These are phyloP conservation scores for Apostichopus leukothele DNA, from an alignment of 53 echinoderm and acorn worm species.

Conservation along the genomic window DNA sequence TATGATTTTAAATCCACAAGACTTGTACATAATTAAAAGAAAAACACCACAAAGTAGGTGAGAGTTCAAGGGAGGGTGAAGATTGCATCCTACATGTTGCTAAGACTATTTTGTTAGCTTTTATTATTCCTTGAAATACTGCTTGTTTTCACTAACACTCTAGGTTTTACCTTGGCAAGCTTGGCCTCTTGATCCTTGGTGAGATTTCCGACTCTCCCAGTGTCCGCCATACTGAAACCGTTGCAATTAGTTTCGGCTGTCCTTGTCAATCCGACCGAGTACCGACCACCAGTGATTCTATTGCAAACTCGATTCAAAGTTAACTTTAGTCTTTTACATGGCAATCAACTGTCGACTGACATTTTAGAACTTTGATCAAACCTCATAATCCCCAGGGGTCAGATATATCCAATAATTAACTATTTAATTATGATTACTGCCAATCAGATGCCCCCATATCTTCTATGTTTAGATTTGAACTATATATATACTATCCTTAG, in stretches of 20 bases:
- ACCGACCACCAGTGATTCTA: no score
- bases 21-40: no score
- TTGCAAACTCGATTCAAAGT: neutral
- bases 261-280: no score
- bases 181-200: slow-evolving; percentile 47
- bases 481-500: neutral
- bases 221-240: slow-evolving; percentile 1
- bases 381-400: slow-evolving; percentile 4
- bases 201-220: slow-evolving; percentile 44
- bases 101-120: no score
- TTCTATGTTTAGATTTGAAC: neutral
- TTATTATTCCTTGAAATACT: no score
- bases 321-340: neutral
- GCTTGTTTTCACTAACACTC: no score
- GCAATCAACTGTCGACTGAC: neutral
- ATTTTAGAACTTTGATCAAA: neutral
- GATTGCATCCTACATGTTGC: no score
- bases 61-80: no score
- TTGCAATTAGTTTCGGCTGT: no score
- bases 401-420: neutral
- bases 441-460: neutral
- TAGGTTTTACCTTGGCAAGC: slow-evolving; percentile 27
- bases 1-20: no score
- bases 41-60: no score
- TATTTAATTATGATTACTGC: neutral